Evolutionary conservation across 2,797 vertebrate species (phyloP).

Genomic region (Myotis findleyi): DNA sequence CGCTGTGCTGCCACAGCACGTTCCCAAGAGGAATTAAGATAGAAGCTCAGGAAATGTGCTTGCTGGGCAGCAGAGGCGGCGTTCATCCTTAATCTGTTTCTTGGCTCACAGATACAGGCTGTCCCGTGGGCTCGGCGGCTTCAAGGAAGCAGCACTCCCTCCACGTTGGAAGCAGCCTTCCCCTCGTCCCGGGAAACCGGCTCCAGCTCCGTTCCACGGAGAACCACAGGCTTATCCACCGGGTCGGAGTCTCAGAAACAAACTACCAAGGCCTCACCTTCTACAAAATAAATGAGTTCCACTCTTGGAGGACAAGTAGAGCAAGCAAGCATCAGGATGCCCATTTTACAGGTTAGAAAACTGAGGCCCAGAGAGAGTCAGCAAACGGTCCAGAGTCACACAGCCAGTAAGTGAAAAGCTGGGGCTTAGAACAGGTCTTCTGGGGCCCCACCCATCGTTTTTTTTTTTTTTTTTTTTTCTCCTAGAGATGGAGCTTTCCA

Average conservation of each 20-base stretch:
- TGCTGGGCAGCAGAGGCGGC: neutral
- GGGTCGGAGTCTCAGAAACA: neutral
- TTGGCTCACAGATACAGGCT: neutral
- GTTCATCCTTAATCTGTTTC: neutral
- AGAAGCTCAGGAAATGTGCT: neutral
- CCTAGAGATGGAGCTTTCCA: neutral
- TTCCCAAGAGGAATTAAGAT: neutral
- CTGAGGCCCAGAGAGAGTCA: neutral
- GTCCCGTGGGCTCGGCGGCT: fast-evolving
- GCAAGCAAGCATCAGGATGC: neutral
- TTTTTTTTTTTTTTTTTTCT: neutral
- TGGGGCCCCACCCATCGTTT: neutral
- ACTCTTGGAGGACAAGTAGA: neutral
- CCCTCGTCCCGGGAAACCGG: no score
- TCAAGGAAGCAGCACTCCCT: fast-evolving
- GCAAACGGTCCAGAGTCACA: neutral
- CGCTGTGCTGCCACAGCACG: neutral
- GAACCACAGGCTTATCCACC: neutral
- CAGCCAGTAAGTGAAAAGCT: neutral
- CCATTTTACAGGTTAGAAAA: slow-evolving; percentile 28
- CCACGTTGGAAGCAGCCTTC: no score
- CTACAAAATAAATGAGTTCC: neutral
- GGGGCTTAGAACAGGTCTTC: neutral
- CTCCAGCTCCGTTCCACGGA: neutral
- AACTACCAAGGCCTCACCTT: neutral